A percentile compares a stretch with the other conserved stretches of the same genome.
These are phyloP conservation scores for Cantharis flavilabris DNA, from an alignment of 2,888 invertebrate species.

Conservation along the genomic window DNA sequence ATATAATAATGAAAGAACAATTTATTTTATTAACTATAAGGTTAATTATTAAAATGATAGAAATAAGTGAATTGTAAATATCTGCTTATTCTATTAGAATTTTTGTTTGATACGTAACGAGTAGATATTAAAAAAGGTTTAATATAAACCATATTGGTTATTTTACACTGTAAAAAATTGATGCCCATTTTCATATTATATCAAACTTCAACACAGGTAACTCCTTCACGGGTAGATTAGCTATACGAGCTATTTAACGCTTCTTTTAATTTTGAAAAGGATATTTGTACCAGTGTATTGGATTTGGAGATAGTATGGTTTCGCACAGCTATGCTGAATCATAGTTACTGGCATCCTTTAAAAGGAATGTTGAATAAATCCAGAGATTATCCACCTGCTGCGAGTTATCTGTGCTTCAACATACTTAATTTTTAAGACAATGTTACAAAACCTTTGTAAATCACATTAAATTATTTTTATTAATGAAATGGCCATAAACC, in stretches of 20 bases:
- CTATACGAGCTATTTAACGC: background rate
- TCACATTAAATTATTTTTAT: background rate
- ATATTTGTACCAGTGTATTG: background rate
- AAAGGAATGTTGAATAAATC: background rate
- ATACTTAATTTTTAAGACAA: background rate
- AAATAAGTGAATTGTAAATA: slow-evolving; percentile 13
- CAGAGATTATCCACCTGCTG: background rate
- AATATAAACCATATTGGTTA: slow-evolving; percentile 4
- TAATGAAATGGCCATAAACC: background rate
- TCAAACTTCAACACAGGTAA: background rate
- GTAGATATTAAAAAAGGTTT: slow-evolving; percentile 1
- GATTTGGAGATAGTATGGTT: background rate
- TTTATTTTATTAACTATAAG: background rate
- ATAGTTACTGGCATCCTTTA: background rate
- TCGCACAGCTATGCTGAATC: background rate
- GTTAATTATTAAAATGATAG: slow-evolving; percentile 4
- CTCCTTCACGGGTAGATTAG: background rate
- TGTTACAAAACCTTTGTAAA: background rate
- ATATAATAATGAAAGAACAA: background rate
- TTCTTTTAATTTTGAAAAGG: background rate
- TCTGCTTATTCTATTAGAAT: background rate
- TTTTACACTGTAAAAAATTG: background rate
- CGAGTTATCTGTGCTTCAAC: background rate
- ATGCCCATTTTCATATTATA: background rate
- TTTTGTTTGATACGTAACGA: slow-evolving; percentile 9